Percentiles rank a stretch among this genome's conserved stretches.
phyloP scores from a whole-genome alignment of 2,113 vertebrate genomes.

The Brienomyrus brachyistius region DNA sequence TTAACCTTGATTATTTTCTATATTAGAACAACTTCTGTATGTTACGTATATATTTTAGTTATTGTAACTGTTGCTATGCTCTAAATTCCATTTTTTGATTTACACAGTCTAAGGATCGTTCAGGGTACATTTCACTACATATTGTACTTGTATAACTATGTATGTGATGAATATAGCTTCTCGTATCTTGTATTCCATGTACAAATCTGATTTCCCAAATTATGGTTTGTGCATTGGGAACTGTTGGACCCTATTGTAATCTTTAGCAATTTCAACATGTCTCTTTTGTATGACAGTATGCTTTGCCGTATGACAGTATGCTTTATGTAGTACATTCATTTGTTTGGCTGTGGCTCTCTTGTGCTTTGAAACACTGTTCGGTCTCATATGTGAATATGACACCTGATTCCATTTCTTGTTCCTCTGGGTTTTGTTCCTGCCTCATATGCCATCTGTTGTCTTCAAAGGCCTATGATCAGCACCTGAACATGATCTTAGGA shows the following conservation, averaged over 20 bases:
- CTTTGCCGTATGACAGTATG: not conserved
- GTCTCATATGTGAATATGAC: not conserved
- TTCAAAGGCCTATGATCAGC: constrained; percentile 89
- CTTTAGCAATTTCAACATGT: not conserved
- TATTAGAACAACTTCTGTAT: no score
- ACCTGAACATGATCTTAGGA: constrained; percentile 97
- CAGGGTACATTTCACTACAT: no score
- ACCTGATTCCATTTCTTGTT: not conserved
- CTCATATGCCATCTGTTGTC: not conserved
- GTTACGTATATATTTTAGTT: no score
- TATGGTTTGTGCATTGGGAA: not conserved
- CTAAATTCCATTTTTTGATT: no score
- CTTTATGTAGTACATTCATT: not conserved
- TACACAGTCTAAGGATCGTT: no score
- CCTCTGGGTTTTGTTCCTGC: not conserved
- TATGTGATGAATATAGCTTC: no score
- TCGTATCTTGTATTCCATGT: not conserved
- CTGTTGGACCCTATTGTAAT: not conserved
- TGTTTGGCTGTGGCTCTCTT: not conserved
- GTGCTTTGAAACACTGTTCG: not conserved
- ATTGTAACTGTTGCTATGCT: no score
- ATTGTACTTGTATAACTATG: no score
- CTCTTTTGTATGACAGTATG: not conserved
- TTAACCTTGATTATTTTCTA: no score
- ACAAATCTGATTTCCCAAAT: not conserved